Base-by-base conservation (phyloP, 2,113 vertebrate genomes). In the Labrus mixtus region DNA sequence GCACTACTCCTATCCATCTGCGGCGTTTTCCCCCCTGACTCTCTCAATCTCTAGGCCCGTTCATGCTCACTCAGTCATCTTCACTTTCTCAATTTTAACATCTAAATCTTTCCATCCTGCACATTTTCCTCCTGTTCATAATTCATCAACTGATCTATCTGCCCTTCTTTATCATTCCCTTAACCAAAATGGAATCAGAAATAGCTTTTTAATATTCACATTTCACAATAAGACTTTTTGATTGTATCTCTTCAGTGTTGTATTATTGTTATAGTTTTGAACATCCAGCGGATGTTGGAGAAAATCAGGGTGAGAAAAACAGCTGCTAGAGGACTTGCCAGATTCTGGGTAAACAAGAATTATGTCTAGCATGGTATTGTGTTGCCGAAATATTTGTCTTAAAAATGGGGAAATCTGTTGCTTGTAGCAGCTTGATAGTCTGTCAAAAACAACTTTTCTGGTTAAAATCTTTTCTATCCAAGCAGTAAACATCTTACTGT, bases 401-500 rank as follows among this genome's bases (percentile, higher is more conserved):
- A 73, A 37, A 73, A 37, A 20, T 43, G 59, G 43, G 69, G 22
- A 84, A 75, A 70, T 12, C 17, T 62, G 72, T 61, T 73, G 68
- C 80, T 86, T 65, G 36, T 59, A 20, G 64, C 46, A 68, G 50
- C 48, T 36, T 60, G 48, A 69, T 48, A 48, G 15, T 9, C 23
- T 43, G 36, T 70, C 54, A 68, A 89, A 84, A 74, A 89, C 81
- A 82, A 81, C 41, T 3, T 19, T 62, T 57, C 41, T 9, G 6
- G 46, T 53, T 33, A 23, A 76, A 84, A 82, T 82, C 37, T 68
- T 61, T 36, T 23, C 37, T 8, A 29, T 48, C 3, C 23, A 69
- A 79, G 80, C 3, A 68, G 82, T 78, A 89, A 89, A 88, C 85
- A 90, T 90, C 76, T 89, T 68, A 25, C 36, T 74, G 63, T 79